Conservation (phyloP, 2,888 invertebrate species). For the Ellobium chinense region DNA sequence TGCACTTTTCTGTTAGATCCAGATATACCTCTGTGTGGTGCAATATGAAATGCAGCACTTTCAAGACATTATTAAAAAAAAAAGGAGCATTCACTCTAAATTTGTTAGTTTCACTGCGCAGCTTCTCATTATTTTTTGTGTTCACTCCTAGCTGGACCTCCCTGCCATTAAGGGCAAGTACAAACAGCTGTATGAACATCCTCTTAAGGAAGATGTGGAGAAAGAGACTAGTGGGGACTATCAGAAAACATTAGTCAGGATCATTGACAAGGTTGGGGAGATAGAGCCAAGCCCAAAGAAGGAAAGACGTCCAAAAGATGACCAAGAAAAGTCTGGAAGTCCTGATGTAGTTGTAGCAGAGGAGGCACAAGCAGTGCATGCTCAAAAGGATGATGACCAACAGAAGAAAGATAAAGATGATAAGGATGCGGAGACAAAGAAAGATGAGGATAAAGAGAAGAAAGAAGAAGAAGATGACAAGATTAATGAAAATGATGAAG, state of each 20-base stretch:
- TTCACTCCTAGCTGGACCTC: slow-evolving; percentile 79
- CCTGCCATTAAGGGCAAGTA: slow-evolving; percentile 77
- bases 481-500: slow-evolving; percentile 68
- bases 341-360: too few species aligned
- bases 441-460: neutral
- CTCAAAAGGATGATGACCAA: neutral
- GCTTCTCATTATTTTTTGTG: too few species aligned
- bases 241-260: slow-evolving; percentile 69
- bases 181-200: slow-evolving; percentile 72
- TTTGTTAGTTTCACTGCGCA: too few species aligned
- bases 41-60: too few species aligned
- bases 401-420: slow-evolving; percentile 56
- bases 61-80: too few species aligned
- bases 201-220: slow-evolving; percentile 73
- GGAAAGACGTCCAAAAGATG: neutral
- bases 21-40: too few species aligned
- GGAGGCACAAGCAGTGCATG: neutral
- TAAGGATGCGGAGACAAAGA: neutral
- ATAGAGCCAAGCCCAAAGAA: neutral
- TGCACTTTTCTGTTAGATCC: too few species aligned
- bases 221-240: slow-evolving; percentile 77
- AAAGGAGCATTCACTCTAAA: too few species aligned
- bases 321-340: too few species aligned
- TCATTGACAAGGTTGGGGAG: slow-evolving; percentile 58
- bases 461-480: slow-evolving; percentile 52